Base-by-base conservation (phyloP, 2,888 invertebrate genomes). In the Pristionchus maxplancki region DNA sequence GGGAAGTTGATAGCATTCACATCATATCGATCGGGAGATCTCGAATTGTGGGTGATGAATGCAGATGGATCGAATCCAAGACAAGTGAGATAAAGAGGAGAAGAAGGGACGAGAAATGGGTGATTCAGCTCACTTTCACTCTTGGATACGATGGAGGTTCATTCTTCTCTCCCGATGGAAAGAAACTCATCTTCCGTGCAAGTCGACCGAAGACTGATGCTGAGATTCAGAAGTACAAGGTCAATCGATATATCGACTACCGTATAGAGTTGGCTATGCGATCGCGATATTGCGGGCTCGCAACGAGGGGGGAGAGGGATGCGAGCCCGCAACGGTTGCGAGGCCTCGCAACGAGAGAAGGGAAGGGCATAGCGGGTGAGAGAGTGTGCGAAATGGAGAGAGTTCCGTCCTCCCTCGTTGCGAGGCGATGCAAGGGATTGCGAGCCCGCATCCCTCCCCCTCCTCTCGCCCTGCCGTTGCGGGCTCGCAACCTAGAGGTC, bases 101-200 rank as follows among this genome's bases (percentile, higher is more conserved):
- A 28, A 64, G 64, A 64, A 31, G 31, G 64, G 31, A 64, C 9
- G 15, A 64, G 28, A 11, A 15, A 15, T 64, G 11, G 28, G 11
- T 17, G 9, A 31, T 91, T 67, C 81, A 91, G 92, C 50, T 94
- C 2, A 94, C 94, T 20, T 87, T 90, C 67, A 89, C 71, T 31
- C 89, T 92, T 34, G 94, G 94, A 34, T 94, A 94, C 89, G 93
- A 94, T 78, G 94, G 94, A 17, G 94, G 94, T 40, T 92, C 93
- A 4, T 94, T 94, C 92, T 94, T 94, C 90, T 92, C 92, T 74
- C 93, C 93, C 0, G 93, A 94, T 84, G 93, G 93, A 50, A 93
- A 91, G 87, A 89, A 92, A 24, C 89, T 94, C 40, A 91, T 94
- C 28, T 94, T 93, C 89, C 88, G 94, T 0, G 94, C 94, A 1